Evolutionary conservation across 1,140 invertebrate genomes (phyloP).

Genomic region (Bombus polaris): DNA sequence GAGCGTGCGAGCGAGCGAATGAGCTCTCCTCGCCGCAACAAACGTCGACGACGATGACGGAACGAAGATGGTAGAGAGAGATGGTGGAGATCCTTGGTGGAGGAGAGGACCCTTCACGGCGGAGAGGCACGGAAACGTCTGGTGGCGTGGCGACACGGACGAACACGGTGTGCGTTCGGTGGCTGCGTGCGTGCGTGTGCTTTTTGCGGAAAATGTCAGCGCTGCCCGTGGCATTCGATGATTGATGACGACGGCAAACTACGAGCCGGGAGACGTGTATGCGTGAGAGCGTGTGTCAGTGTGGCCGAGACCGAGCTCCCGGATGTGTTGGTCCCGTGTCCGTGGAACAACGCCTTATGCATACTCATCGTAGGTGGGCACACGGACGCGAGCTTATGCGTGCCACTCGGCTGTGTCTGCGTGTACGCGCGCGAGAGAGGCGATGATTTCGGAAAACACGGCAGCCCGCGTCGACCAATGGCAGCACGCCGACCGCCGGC

Average conservation of each 20-base stretch:
- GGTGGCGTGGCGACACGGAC: slow-evolving; percentile 36
- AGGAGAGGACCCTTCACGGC: slow-evolving; percentile 35
- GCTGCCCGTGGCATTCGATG: slow-evolving; percentile 79
- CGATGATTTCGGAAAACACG: slow-evolving; percentile 77
- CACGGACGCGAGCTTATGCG: slow-evolving; percentile 45
- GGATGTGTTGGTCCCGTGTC: slow-evolving; percentile 37
- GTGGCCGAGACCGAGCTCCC: neutral
- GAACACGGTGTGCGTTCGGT: slow-evolving; percentile 55
- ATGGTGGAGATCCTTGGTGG: slow-evolving; percentile 12
- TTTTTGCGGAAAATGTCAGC: slow-evolving; percentile 75
- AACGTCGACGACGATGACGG: neutral
- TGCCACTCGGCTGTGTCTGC: slow-evolving; percentile 29
- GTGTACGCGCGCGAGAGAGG: slow-evolving; percentile 64
- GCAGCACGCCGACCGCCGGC: slow-evolving; percentile 60
- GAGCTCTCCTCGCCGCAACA: neutral
- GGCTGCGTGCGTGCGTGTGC: slow-evolving; percentile 65
- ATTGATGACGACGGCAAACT: slow-evolving; percentile 78
- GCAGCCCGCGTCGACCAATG: slow-evolving; percentile 67
- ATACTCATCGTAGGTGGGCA: slow-evolving; percentile 61
- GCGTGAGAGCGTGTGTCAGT: slow-evolving; percentile 55
- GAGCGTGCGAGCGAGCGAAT: neutral
- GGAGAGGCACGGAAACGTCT: slow-evolving; percentile 11
- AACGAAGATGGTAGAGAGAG: slow-evolving; percentile 20
- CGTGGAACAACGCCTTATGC: slow-evolving; percentile 61
- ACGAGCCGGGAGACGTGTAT: slow-evolving; percentile 29